phyloP scores from a whole-genome alignment of 2,113 vertebrate species.

The Dendrocopos noguchii region DNA sequence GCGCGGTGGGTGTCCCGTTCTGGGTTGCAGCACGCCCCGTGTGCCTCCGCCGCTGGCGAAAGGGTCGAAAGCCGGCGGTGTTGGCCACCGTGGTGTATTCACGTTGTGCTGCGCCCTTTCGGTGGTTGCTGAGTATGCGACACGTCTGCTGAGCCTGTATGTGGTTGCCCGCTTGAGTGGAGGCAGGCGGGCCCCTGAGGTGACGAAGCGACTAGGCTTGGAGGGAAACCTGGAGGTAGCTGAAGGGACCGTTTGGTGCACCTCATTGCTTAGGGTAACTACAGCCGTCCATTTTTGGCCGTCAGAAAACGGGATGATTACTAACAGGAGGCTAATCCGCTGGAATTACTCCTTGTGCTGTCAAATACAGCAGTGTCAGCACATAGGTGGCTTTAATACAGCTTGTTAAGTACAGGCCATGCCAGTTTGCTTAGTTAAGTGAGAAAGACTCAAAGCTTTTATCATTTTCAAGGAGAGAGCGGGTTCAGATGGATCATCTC shows the following conservation, averaged over 20 bases:
- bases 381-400: fast-evolving
- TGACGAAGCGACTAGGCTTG: fast-evolving
- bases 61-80: not conserved
- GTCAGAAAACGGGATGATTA: fast-evolving
- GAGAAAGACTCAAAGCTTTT: not conserved
- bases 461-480: not conserved
- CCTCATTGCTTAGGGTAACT: not conserved
- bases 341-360: fast-evolving
- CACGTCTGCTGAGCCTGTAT: not conserved
- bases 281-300: fast-evolving
- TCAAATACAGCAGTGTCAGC: fast-evolving
- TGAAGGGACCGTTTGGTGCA: fast-evolving
- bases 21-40: fast-evolving
- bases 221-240: not conserved
- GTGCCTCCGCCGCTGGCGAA: fast-evolving
- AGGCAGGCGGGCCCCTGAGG: not conserved
- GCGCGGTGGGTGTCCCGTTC: fast-evolving
- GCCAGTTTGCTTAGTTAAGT: fast-evolving
- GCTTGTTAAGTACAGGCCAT: fast-evolving
- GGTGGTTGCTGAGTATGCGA: not conserved
- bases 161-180: not conserved
- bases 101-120: not conserved
- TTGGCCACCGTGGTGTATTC: not conserved
- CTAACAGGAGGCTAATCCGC: fast-evolving
- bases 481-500: fast-evolving